phyloP scores from a whole-genome alignment of 2,888 invertebrate genomes.

The Gastracanthus pulcherrimus region DNA sequence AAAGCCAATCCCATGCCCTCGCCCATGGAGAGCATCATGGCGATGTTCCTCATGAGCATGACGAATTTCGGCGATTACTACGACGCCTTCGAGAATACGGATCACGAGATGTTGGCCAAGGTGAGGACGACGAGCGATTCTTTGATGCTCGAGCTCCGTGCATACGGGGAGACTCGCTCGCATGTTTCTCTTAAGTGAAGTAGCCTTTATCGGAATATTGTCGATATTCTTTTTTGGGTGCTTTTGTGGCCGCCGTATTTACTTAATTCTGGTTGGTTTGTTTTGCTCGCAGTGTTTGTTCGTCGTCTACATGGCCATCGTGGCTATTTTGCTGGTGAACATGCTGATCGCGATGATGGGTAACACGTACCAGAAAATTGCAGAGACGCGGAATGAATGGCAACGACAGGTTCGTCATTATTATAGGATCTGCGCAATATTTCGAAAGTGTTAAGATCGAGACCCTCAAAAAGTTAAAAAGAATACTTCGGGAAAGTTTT shows the following conservation, averaged over 20 bases:
- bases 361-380: conserved; percentile 98
- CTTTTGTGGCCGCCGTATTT: too few relatives aligned
- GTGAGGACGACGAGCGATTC: conserved; percentile 80
- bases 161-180: too few relatives aligned
- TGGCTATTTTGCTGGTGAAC: conserved; percentile 95
- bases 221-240: too few relatives aligned
- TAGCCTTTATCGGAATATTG: background rate
- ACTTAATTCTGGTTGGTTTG: conserved; percentile 16
- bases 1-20: conserved; percentile 93
- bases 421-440: background rate
- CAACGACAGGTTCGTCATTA: conserved; percentile 88
- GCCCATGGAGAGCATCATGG: conserved; percentile 96
- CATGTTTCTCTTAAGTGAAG: background rate
- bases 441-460: background rate
- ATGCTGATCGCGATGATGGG: conserved; percentile 99
- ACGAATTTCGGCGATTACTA: conserved; percentile 98
- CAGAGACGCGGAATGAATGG: conserved; percentile 98
- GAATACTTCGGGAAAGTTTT: too few relatives aligned
- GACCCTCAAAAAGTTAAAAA: too few relatives aligned
- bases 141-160: too few relatives aligned
- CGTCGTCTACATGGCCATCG: conserved; percentile 98
- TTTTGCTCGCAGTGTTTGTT: conserved; percentile 85
- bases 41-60: conserved; percentile 99
- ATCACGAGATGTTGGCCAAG: conserved; percentile 93
- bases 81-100: conserved; percentile 91